A percentile compares a stretch with the other conserved stretches of the same genome.
Evolutionary conservation across 2,797 vertebrate species (phyloP).

Genomic region (Epinephelus coioides): DNA sequence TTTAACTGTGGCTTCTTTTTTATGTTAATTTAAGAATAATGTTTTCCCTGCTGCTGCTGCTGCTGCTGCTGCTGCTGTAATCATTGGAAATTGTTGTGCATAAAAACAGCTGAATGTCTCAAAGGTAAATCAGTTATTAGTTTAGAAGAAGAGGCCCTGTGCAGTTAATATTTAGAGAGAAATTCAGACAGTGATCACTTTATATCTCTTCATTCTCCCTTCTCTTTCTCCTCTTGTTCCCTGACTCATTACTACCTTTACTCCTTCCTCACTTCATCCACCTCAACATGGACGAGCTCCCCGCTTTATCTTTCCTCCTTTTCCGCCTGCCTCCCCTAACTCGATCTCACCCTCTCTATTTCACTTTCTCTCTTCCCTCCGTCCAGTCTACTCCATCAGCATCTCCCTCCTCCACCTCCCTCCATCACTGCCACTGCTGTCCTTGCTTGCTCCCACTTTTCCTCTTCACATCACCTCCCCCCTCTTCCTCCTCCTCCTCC

Average conservation of each 20-base stretch:
- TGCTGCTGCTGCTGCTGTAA: too few relatives aligned
- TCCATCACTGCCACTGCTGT: slow-evolving; percentile 38
- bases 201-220: slow-evolving; percentile 2
- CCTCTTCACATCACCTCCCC: slow-evolving; percentile 19
- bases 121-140: slow-evolving; percentile 15
- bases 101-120: slow-evolving; percentile 10
- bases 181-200: neutral
- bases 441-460: slow-evolving; percentile 43
- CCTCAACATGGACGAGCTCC: neutral
- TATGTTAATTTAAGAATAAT: too few relatives aligned
- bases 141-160: neutral
- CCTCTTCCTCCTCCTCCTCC: neutral
- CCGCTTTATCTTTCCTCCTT: neutral
- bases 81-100: neutral
- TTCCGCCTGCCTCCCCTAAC: neutral
- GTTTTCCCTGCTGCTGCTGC: too few relatives aligned
- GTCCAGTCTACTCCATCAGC: slow-evolving; percentile 3
- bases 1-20: neutral
- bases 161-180: neutral
- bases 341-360: slow-evolving; percentile 20
- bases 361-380: slow-evolving; percentile 5
- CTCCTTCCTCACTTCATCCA: slow-evolving; percentile 7
- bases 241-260: slow-evolving; percentile 16
- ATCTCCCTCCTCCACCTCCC: slow-evolving; percentile 2
- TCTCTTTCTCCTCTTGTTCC: neutral